Evolutionary conservation across 2,888 invertebrate species (phyloP), one percentile per base, ranked within the genome.

Genomic region (Morpho deidamia): DNA sequence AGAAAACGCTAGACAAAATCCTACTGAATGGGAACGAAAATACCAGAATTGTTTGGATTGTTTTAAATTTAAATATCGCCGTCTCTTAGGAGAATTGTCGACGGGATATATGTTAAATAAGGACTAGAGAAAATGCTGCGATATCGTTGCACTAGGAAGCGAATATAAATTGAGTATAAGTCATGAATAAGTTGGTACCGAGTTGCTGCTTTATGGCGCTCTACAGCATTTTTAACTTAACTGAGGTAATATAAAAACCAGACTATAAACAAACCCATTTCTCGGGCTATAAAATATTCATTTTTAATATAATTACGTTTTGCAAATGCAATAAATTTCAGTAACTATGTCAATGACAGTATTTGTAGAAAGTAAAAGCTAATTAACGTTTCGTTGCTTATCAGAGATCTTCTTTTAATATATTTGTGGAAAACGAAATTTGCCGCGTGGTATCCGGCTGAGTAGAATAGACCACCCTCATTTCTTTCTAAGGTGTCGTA

Each of bases 91-190:
- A 45, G 53, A 40, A 55, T 61, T 62, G 66, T 70, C 67, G 69
- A 71, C 70, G 68, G 65, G 71, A 67, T 64, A 62, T 70, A 71
- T 69, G 70, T 66, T 66, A 72, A 72, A 63, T 65, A 68, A 70
- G 69, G 73, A 69, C 66, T 71, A 72, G 72, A 72, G 75, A 74
- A 76, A 76, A 74, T 74, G 69, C 70, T 65, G 70, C 70, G 71
- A 71, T 69, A 70, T 65, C 67, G 68, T 59, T 70, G 70, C 68
- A 77, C 68, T 68, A 78, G 81, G 81, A 83, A 83, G 79, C 76
- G 82, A 81, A 83, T 83, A 81, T 81, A 83, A 80, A 83, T 82
- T 74, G 75, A 74, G 71, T 71, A 76, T 79, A 81, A 80, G 74
- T 78, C 80, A 81, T 78, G 81, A 76, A 78, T 78, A 75, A 53